Evolutionary conservation across 1,140 invertebrate genomes (phyloP).

Genomic region (Brachionus calyciflorus): DNA sequence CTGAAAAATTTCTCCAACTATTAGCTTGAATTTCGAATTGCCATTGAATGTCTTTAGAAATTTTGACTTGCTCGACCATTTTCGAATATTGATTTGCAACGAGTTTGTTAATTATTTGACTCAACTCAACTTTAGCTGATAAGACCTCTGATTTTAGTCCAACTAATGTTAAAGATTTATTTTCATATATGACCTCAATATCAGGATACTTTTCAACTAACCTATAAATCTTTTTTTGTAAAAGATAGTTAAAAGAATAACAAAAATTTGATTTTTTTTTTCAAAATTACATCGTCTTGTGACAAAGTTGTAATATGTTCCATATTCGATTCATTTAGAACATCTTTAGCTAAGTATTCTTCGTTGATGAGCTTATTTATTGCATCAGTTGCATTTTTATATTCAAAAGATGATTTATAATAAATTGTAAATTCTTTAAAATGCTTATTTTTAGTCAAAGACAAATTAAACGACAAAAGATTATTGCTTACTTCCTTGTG

Average conservation of each 20-base stretch:
- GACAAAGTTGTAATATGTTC: neutral
- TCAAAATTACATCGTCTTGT: neutral
- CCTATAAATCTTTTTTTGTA: neutral
- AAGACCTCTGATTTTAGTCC: neutral
- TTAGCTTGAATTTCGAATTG: neutral
- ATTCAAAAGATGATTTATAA: neutral
- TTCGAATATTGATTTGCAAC: neutral
- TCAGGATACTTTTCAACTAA: neutral
- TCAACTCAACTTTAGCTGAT: neutral
- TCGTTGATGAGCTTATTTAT: neutral
- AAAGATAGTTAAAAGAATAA: neutral
- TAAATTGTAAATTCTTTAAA: neutral
- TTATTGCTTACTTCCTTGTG: neutral
- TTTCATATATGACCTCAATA: neutral
- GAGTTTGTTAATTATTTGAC: neutral
- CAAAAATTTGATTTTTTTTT: neutral
- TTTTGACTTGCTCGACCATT: neutral
- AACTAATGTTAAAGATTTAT: neutral
- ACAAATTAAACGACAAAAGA: neutral
- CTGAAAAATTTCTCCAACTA: slow-evolving; percentile 16
- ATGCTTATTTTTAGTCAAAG: no score
- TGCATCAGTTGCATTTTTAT: neutral
- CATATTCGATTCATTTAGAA: neutral
- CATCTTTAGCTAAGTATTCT: neutral
- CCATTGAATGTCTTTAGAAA: slow-evolving; percentile 29